Base-by-base conservation (phyloP, 1,140 invertebrate species). In the Drosophila orena region DNA sequence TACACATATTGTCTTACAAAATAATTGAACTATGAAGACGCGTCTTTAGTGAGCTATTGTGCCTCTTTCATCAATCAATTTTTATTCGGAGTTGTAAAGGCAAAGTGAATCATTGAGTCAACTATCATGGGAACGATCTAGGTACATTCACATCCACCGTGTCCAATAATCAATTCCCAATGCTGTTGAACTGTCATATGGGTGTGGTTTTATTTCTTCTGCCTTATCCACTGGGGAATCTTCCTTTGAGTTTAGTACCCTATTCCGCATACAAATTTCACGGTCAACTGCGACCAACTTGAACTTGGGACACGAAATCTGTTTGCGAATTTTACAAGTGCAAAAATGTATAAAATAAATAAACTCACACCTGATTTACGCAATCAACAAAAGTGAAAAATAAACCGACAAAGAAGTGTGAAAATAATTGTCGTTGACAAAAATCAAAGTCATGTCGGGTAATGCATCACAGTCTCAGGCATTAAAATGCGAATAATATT, bases 281-380 rank as follows among this genome's bases (percentile, higher is more conserved):
- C 80, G 84, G 84, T 83, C 83, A 89, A 61, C 58, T 66, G 61
- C 15, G 54, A 50, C 35, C 50, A 64, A 65, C 71, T 88, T 86
- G 84, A 88, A 88, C 84, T 77, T 65, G 58, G 43, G 47, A 24
- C 47, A 64, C 61, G 34, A 70, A 62, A n/a, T 46, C 61, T 69
- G 71, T 57, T 70, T 64, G 30, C 59, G 65, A 71, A 89, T 50
- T 62, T 73, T 15, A 43, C 72, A 61, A 65, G 76, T 83, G 75
- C 71, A 79, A 79, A 81, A 89, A 83, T 79, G 76, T 78, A 62
- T 75, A 89, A 89, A 61, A 52, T 70, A 88, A 88, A 88, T 79
- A 83, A 88, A 62, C 65, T 88, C 84, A 88, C 84, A 80, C 64
- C 77, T 77, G 76, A 80, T 83, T 80, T 84, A 89, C 77, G 85